These are phyloP conservation scores for Schizopygopsis pylzovi DNA, from an alignment of 2,797 vertebrate genomes.

Conservation along the genomic window DNA sequence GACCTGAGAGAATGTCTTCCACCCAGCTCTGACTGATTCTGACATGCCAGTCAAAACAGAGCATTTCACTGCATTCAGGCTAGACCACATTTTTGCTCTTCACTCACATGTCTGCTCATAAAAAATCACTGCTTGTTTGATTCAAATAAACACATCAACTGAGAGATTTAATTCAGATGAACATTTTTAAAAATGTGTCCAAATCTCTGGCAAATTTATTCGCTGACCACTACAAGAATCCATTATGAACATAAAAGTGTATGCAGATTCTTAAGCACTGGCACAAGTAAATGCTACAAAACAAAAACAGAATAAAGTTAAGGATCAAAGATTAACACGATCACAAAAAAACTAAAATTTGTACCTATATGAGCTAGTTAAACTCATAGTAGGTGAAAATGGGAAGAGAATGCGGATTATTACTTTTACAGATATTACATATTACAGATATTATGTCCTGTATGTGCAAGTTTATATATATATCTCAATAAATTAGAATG, in stretches of 20 bases:
- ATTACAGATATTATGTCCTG: neutral
- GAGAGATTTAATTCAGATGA: neutral
- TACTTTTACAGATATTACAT: neutral
- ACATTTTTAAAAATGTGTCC: neutral
- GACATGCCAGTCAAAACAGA: slow-evolving; percentile 33
- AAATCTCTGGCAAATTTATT: neutral
- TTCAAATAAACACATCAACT: neutral
- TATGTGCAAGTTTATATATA: neutral
- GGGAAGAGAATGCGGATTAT: neutral
- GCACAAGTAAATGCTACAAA: neutral
- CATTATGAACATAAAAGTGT: neutral
- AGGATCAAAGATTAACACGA: too few species aligned
- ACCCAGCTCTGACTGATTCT: slow-evolving; percentile 22
- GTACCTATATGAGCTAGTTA: neutral
- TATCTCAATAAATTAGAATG: too few species aligned
- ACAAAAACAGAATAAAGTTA: neutral
- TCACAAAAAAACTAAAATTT: neutral
- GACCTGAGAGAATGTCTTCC: slow-evolving; percentile 27
- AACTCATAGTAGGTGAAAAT: neutral
- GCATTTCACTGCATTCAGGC: slow-evolving; percentile 31
- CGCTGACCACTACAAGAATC: neutral
- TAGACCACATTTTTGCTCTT: slow-evolving; percentile 56
- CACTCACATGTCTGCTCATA: slow-evolving; percentile 2
- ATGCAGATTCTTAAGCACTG: neutral
- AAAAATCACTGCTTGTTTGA: neutral